phyloP scores from a whole-genome alignment of 2,797 vertebrate species.

The Sebastes hubbsi region DNA sequence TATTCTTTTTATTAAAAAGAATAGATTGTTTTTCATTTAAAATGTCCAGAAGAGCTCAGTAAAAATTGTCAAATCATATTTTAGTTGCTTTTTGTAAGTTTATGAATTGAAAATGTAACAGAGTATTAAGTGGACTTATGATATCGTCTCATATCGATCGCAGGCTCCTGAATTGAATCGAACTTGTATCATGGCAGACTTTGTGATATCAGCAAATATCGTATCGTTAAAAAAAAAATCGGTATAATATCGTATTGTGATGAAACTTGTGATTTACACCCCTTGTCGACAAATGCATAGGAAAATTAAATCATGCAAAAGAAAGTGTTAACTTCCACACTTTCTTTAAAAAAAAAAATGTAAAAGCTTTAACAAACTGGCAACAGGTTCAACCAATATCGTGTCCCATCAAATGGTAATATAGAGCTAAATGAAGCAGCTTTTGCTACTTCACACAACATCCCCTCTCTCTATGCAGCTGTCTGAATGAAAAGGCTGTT shows the following conservation, averaged over 20 bases:
- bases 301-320: background rate
- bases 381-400: background rate
- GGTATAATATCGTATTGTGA: background rate
- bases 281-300: background rate
- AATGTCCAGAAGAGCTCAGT: no score
- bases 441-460: constrained; percentile 3
- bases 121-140: no score
- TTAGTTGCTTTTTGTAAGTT: no score
- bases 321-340: background rate
- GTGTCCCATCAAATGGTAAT: background rate
- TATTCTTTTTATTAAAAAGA: no score
- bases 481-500: constrained; percentile 24
- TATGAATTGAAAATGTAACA: no score
- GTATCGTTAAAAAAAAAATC: background rate
- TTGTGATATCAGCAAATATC: background rate
- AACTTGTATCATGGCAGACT: background rate
- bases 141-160: no score
- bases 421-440: background rate
- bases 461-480: background rate
- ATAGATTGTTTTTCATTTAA: no score
- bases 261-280: background rate
- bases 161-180: background rate
- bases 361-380: background rate
- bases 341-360: no score
- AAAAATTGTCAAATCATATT: no score